Conservation (phyloP, 2,113 vertebrate genomes). For the Ammospiza caudacuta region DNA sequence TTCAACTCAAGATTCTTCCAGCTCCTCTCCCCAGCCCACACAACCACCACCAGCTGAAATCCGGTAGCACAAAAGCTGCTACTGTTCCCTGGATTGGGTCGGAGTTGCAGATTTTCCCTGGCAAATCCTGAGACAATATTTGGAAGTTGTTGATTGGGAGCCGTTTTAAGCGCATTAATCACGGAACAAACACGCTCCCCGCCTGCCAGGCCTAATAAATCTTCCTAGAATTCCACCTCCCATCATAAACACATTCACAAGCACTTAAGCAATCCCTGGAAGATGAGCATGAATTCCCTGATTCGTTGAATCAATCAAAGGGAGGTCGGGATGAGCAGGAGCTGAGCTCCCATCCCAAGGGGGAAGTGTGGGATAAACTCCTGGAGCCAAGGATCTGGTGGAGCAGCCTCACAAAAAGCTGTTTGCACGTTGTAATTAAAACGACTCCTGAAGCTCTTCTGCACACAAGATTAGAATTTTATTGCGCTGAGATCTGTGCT, state of each 20-base stretch:
- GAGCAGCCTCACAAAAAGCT: slow-evolving; percentile 7
- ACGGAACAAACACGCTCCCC: slow-evolving; percentile 10
- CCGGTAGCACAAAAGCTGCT: slow-evolving; percentile 37
- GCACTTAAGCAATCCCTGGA: slow-evolving; percentile 51
- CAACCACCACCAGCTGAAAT: neutral
- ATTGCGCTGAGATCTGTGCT: neutral
- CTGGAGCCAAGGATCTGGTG: neutral
- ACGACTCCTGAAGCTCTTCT: neutral
- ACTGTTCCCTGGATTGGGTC: slow-evolving; percentile 33
- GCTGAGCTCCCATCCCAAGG: neutral
- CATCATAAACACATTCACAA: slow-evolving; percentile 60
- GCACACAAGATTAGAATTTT: neutral
- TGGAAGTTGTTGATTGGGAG: slow-evolving; percentile 55
- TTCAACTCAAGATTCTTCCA: neutral
- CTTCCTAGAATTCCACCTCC: slow-evolving; percentile 19
- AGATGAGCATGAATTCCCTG: slow-evolving; percentile 38
- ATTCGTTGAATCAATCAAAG: neutral
- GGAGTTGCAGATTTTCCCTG: slow-evolving; percentile 42
- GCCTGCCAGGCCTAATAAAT: slow-evolving; percentile 64
- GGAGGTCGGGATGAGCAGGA: neutral
- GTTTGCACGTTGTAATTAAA: slow-evolving; percentile 14
- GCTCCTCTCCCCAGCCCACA: neutral
- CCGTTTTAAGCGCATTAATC: slow-evolving; percentile 55
- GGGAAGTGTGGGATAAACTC: neutral
- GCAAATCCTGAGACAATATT: slow-evolving; percentile 52